These are phyloP conservation scores for Platanista minor DNA, from an alignment of 2,113 vertebrate genomes.

Conservation along the genomic window DNA sequence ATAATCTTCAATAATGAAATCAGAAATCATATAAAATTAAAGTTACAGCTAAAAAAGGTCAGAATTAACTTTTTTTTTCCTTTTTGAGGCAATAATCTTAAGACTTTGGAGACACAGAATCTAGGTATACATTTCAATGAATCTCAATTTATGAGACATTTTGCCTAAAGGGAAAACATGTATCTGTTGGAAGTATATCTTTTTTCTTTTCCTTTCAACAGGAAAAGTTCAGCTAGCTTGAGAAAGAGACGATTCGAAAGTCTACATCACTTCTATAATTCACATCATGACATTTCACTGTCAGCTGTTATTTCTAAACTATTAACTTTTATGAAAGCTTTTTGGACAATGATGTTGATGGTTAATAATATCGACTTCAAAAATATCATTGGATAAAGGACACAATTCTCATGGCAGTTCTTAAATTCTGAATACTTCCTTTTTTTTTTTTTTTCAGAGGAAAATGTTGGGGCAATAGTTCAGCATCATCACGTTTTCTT, in stretches of 20 bases:
- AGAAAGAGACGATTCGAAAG: neutral
- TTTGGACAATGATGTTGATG: neutral
- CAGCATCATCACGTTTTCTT: neutral
- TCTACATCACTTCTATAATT: neutral
- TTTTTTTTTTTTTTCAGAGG: neutral
- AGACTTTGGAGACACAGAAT: slow-evolving; percentile 1
- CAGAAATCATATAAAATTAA: slow-evolving; percentile 14
- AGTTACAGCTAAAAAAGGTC: slow-evolving; percentile 10
- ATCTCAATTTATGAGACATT: slow-evolving; percentile 25
- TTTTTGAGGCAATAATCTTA: neutral
- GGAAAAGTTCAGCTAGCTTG: neutral
- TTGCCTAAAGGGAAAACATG: neutral
- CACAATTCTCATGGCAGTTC: neutral
- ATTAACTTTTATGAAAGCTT: slow-evolving; percentile 57
- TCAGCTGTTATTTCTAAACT: slow-evolving; percentile 61
- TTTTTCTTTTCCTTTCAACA: neutral
- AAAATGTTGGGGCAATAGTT: neutral
- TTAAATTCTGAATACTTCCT: neutral
- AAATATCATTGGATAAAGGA: slow-evolving; percentile 41
- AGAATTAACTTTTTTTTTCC: neutral
- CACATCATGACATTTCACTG: slow-evolving; percentile 44
- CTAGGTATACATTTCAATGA: neutral
- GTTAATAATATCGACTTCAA: slow-evolving; percentile 44
- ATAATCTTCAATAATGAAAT: slow-evolving; percentile 20
- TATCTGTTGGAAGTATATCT: neutral